Evolutionary conservation across 2,113 vertebrate species (phyloP).

Genomic region (Scopus umbretta): DNA sequence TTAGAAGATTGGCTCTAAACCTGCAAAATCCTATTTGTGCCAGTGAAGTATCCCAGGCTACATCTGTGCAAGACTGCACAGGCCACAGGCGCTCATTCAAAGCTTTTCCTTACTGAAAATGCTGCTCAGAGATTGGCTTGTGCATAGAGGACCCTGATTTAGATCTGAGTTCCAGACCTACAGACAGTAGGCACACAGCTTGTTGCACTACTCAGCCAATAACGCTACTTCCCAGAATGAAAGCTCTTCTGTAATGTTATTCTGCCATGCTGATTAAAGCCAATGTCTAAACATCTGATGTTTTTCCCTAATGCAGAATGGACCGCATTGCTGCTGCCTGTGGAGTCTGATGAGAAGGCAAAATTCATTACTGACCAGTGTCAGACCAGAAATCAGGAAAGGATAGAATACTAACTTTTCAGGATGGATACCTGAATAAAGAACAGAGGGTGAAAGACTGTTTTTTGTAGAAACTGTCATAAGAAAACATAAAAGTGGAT

Average conservation of each 20-base stretch:
- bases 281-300: background rate
- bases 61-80: background rate
- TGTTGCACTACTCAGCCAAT: background rate
- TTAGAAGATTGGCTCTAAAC: background rate
- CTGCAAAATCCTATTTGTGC: background rate
- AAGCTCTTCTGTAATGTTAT: background rate
- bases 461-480: background rate
- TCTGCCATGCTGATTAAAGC: background rate
- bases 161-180: background rate
- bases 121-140: background rate
- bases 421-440: background rate
- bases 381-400: background rate
- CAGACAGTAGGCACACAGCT: background rate
- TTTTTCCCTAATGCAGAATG: background rate
- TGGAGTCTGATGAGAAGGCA: background rate
- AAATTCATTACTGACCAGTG: background rate
- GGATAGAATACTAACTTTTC: background rate
- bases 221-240: background rate
- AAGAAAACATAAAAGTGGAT: background rate
- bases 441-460: background rate
- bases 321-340: background rate
- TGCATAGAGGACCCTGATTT: too few species aligned
- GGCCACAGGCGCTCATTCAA: background rate
- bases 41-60: background rate
- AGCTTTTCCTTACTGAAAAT: background rate